Base-by-base conservation (phyloP, 1,140 invertebrate genomes). In the Caerostris extrusa region DNA sequence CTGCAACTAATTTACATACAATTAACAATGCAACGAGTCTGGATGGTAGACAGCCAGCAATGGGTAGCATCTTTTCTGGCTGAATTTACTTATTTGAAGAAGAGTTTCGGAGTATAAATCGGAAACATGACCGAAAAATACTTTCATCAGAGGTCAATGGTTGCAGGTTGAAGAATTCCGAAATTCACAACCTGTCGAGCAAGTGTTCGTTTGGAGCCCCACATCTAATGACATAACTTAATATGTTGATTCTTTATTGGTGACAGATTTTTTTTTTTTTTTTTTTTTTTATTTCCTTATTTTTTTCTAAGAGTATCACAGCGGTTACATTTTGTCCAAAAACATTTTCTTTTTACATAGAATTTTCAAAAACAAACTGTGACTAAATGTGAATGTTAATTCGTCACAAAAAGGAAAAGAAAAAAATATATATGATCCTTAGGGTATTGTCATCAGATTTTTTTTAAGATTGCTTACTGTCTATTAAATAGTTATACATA, bases 61-160 rank as follows among this genome's bases (percentile, higher is more conserved):
- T 50, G 34, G 2, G 34, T 50, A 50, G 71, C 71, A 77, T 77
- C 71, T 53, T 77, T 77, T 50, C 50, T 50, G 8, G 34, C 5
- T 10, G 34, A 7, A 77, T 12, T 4, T 53, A 50, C 10, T 81
- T 50, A 55, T 85, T 58, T 85, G 8, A 57, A 19, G 56, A 60
- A 58, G 56, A 60, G 56, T 85, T 57, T 19, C 19, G 17, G 50
- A 8, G 57, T 8, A 85, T 85, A n/a, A 19, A 58, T 60, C 57
- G 56, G 56, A 85, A 19, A 56, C 53, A n/a, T 58, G 56, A 64
- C 7, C 57, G 71, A 71, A 77, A 56, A 58, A 81, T 81, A n/a
- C 34, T 7, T 91, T 82, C 19, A 82, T 81, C 90, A 83, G 83
- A 71, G 91, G 91, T 93, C 91, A 93, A 93, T 57, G 91, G 53